These are phyloP conservation scores for Cremastinae sp. DNA, from an alignment of 2,888 invertebrate genomes.

Conservation along the genomic window DNA sequence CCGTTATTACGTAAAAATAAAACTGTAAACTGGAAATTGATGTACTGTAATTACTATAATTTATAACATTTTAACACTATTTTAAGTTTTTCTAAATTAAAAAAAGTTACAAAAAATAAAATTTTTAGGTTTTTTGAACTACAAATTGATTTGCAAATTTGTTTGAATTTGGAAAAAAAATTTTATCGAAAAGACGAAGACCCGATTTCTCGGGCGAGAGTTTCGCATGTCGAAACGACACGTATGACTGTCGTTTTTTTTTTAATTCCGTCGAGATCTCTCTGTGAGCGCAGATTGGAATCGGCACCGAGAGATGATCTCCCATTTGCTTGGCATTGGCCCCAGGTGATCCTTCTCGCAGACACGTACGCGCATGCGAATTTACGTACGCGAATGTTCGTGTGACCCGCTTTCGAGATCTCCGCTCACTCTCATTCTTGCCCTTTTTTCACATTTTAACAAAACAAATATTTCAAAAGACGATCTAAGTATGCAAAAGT, in stretches of 20 bases:
- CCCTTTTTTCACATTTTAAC: not conserved
- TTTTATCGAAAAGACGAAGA: conserved; percentile 41
- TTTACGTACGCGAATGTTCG: conserved; percentile 28
- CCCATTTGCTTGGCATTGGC: conserved; percentile 52
- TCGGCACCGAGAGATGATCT: conserved; percentile 56
- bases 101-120: too few species aligned
- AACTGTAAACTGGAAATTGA: too few species aligned
- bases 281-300: conserved; percentile 51
- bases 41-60: too few species aligned
- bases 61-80: too few species aligned
- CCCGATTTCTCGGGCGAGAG: conserved; percentile 47
- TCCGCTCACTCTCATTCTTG: not conserved
- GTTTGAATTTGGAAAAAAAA: conserved; percentile 41
- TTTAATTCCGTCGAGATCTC: conserved; percentile 37
- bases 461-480: too few species aligned
- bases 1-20: too few species aligned
- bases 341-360: conserved; percentile 46
- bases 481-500: too few species aligned
- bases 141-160: too few species aligned
- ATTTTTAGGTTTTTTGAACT: too few species aligned
- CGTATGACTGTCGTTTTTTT: not conserved
- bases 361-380: conserved; percentile 16
- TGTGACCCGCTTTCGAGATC: conserved; percentile 65
- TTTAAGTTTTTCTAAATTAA: too few species aligned
- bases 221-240: not conserved